Base-by-base conservation (phyloP, 2,797 vertebrate genomes). In the Phataginus tricuspis region DNA sequence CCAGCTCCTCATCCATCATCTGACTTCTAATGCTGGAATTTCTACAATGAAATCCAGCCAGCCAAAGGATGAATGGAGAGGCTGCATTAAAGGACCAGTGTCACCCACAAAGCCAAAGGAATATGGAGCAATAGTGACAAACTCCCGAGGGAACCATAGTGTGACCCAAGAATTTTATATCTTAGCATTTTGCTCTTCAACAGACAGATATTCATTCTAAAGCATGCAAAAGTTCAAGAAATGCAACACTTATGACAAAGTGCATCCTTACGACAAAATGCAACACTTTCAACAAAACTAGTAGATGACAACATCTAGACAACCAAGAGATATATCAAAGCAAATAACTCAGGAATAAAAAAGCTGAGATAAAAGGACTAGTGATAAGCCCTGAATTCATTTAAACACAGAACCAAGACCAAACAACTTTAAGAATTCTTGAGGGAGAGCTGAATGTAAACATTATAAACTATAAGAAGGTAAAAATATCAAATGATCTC, bases 1-100 rank as follows among this genome's bases (percentile, higher is more conserved):
- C 42, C 86, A 95, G 31, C 31, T 68, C n/a, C 34, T 87, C 49
- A 42, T 78, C 23, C 55, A 71, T 89, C 66, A 69, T 25, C 34
- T 93, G 57, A 96, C 34, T 87, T 90, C 53, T 93, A 85, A 53
- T 78, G 29, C 49, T 96, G 55, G 69, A 83, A 91, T 93, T 91
- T 91, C 42, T 87, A 79, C 23, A 74, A 31, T 63, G 34, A 59
- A 96, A 91, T 69, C 39, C 16, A 11, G 53, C 51, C 34, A 90
- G 29, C 21, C n/a, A 85, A 87, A 75, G 13, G 11, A 77, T 23
- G 18, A 93, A 84, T 14, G 19, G 21, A 86, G 27, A 84, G 66
- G 14, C 39, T 39, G 34, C n/a, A 4, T 64, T 71, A 88, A 87
- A 95, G 51, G 57, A 88, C 12, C 27, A 63, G 27, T 64, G 45